phyloP scores from a whole-genome alignment of 2,113 vertebrate species.

The Plotosus lineatus region DNA sequence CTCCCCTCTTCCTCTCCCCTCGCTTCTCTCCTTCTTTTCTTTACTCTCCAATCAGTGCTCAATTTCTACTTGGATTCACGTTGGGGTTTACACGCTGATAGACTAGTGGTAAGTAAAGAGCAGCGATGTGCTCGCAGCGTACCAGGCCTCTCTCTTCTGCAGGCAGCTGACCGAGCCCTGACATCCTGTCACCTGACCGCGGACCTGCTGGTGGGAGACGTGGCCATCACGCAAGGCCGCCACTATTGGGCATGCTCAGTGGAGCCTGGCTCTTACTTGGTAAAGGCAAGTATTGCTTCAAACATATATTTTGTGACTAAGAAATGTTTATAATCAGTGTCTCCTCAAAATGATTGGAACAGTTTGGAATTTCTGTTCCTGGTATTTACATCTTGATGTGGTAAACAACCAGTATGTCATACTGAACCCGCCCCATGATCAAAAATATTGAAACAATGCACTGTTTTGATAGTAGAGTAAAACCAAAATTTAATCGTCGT shows the following conservation, averaged over 20 bases:
- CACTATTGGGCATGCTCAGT: constrained; percentile 98
- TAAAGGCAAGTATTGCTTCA: constrained; percentile 71
- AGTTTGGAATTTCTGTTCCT: too few species aligned
- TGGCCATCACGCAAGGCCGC: constrained; percentile 92
- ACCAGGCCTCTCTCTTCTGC: constrained; percentile 82
- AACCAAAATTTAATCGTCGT: not conserved
- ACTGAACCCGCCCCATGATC: too few species aligned
- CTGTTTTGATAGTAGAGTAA: too few species aligned
- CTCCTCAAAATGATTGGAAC: too few species aligned
- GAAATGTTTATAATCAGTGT: too few species aligned
- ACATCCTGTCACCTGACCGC: constrained; percentile 93
- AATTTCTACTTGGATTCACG: constrained; percentile 96
- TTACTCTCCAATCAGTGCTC: constrained; percentile 75
- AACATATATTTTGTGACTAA: not conserved
- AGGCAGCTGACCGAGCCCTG: constrained; percentile 84
- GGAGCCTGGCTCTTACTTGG: constrained; percentile 94
- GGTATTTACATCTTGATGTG: too few species aligned
- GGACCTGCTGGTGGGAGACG: constrained; percentile 88
- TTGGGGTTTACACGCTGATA: constrained; percentile 90
- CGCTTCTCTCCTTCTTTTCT: not conserved
- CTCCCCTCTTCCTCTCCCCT: not conserved
- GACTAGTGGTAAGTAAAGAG: constrained; percentile 93
- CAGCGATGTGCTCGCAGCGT: constrained; percentile 90
- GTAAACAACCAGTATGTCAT: too few species aligned
- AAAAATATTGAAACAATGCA: too few species aligned